Conservation (phyloP, 2,888 invertebrate genomes). For the Caenorhabditis wallacei region DNA sequence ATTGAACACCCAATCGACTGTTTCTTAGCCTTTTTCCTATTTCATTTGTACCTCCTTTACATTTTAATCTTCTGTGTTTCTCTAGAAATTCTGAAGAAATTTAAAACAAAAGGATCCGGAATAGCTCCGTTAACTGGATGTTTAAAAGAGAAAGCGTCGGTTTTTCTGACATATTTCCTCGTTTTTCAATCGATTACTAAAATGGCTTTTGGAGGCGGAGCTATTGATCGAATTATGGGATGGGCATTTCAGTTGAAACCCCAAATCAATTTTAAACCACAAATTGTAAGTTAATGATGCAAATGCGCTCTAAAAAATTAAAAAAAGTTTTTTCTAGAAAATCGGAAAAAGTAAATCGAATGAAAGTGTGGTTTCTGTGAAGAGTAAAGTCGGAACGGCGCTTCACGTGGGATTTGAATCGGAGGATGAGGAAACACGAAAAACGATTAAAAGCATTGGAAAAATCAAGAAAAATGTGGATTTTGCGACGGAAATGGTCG, state of each 20-base stretch:
- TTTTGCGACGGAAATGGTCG: constrained; percentile 45
- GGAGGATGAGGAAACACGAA: constrained; percentile 44
- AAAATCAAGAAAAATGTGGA: constrained; percentile 25
- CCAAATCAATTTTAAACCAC: constrained; percentile 62
- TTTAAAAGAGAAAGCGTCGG: constrained; percentile 45
- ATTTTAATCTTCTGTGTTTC: constrained; percentile 47
- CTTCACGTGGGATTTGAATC: constrained; percentile 48
- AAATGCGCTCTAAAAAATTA: neutral
- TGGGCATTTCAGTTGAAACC: constrained; percentile 63
- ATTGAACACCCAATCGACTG: constrained; percentile 41
- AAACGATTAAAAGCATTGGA: constrained; percentile 38
- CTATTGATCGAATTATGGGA: constrained; percentile 43
- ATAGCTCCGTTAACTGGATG: constrained; percentile 26
- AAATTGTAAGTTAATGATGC: constrained; percentile 49
- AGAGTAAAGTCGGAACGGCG: constrained; percentile 30
- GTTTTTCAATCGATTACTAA: constrained; percentile 55
- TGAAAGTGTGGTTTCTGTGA: constrained; percentile 49
- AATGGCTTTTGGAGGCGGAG: constrained; percentile 34
- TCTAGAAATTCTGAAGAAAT: constrained; percentile 37
- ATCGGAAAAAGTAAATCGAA: constrained; percentile 51
- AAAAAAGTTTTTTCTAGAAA: constrained; percentile 47
- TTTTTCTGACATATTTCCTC: constrained; percentile 54
- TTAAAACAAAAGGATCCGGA: constrained; percentile 44
- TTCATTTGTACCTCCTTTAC: constrained; percentile 59
- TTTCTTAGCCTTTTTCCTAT: constrained; percentile 49